phyloP scores from a whole-genome alignment of 2,888 invertebrate species.

The Ophion slaviceki region DNA sequence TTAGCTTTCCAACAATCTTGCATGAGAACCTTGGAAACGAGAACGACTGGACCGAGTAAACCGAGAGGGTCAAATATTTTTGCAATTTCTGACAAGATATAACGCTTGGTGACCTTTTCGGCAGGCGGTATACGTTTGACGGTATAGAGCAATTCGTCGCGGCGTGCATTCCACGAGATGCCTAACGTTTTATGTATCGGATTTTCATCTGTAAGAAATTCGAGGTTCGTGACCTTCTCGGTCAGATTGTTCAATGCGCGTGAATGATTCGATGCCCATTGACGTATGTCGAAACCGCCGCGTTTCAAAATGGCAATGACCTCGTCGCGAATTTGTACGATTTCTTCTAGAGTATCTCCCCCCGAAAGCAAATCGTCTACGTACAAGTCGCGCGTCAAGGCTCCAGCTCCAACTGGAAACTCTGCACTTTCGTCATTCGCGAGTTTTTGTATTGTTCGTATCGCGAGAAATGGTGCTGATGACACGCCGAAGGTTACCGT shows the following conservation, averaged over 20 bases:
- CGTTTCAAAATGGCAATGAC: conserved; percentile 66
- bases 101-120: conserved; percentile 54
- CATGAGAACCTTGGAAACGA: conserved; percentile 58
- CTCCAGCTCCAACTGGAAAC: conserved; percentile 50
- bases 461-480: conserved; percentile 60
- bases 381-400: conserved; percentile 62
- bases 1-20: conserved; percentile 63
- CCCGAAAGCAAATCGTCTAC: conserved; percentile 68
- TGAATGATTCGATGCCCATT: conserved; percentile 68
- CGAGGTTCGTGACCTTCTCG: conserved; percentile 42
- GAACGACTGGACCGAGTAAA: conserved; percentile 58
- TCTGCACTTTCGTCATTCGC: conserved; percentile 61
- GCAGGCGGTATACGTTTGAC: conserved; percentile 32
- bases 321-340: conserved; percentile 66
- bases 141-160: conserved; percentile 48
- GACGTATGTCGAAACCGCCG: conserved; percentile 75
- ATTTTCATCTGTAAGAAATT: conserved; percentile 45
- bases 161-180: conserved; percentile 52
- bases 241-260: conserved; percentile 47
- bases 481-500: conserved; percentile 63
- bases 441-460: conserved; percentile 60
- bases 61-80: conserved; percentile 64
- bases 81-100: conserved; percentile 56
- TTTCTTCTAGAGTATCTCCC: conserved; percentile 60
- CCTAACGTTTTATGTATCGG: conserved; percentile 58